phyloP scores from a whole-genome alignment of 2,113 vertebrate genomes.

The Ochotona curzoniae region DNA sequence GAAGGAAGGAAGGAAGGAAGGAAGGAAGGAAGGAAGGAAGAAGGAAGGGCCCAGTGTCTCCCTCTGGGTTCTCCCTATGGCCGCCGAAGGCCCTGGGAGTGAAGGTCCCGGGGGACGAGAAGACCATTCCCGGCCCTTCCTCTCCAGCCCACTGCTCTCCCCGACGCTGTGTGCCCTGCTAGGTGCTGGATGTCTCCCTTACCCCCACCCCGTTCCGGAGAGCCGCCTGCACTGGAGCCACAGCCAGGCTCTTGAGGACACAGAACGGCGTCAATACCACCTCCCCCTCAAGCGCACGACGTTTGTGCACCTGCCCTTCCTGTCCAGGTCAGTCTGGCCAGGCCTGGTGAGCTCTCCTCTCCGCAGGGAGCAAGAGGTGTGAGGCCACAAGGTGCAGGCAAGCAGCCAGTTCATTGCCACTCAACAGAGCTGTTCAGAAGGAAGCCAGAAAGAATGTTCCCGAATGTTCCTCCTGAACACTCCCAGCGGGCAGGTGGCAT shows the following conservation, averaged over 20 bases:
- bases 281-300: too few relatives aligned
- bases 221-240: not conserved
- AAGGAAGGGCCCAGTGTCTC: not conserved
- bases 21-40: too few relatives aligned
- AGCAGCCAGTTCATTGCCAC: too few relatives aligned
- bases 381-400: not conserved
- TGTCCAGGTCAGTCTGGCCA: not conserved
- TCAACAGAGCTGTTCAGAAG: not conserved
- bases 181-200: not conserved
- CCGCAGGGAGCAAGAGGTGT: not conserved
- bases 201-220: not conserved
- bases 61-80: not conserved
- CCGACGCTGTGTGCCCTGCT: not conserved
- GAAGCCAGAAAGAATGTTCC: not conserved
- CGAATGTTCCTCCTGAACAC: too few relatives aligned
- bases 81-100: not conserved
- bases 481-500: too few relatives aligned
- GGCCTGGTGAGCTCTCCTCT: not conserved
- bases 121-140: rapidly evolving
- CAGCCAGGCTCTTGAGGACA: not conserved
- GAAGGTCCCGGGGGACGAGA: not conserved
- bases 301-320: not conserved
- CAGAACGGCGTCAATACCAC: too few relatives aligned
- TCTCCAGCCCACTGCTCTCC: not conserved
- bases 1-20: too few relatives aligned